Base-by-base conservation (phyloP, 2,113 vertebrate species). In the Scartelaos histophorus region DNA sequence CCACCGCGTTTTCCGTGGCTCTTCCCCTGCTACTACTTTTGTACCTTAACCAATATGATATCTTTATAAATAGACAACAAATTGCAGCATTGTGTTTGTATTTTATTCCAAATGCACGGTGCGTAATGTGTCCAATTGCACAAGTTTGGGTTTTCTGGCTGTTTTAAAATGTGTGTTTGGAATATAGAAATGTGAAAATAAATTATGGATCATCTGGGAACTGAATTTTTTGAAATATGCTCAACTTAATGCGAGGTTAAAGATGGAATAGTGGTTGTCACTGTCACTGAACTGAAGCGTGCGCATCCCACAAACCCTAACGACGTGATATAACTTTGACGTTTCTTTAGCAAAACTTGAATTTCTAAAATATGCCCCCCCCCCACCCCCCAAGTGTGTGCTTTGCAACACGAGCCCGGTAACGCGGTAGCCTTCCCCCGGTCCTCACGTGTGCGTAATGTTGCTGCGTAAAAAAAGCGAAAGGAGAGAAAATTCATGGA, bases 11-110 rank as follows among this genome's bases (percentile, higher is more conserved):
- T 77, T 88, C 79, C 70, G 10, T 71, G 70, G 38, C 81, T 89
- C 76, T 67, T 74, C 71, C 25, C 51, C 80, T 85, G 87, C 82
- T 81, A 87, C 89, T 51, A 51, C 47, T 19, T 51, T 51, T 17
- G 16, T 51, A 51, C 16, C 17, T 13, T 16, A 49, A 49, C 15
- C 35, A 49, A 13, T 16, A 15, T 17, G 47, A 16, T 13, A 49
- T 17, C 6, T 19, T 9, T 7, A 53, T 9, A 5, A 21, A 43
- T 9, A 43, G 38, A 10, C 38, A 10, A 43, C 38, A 43, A 9
- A 43, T 21, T 21, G 15, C 15, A 53, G n/a, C 17, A 17, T 51
- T 51, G 5, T 51, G 19, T 17, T 6, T n/a, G 17, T 1, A 53
- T 53, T 19, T 53, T 0, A n/a, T 53, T 53, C 16, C 17, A 7